A percentile compares a stretch with the other conserved stretches of the same genome.
Conservation (phyloP, 2,797 vertebrate genomes). For the Catamblyrhynchus diadema region DNA sequence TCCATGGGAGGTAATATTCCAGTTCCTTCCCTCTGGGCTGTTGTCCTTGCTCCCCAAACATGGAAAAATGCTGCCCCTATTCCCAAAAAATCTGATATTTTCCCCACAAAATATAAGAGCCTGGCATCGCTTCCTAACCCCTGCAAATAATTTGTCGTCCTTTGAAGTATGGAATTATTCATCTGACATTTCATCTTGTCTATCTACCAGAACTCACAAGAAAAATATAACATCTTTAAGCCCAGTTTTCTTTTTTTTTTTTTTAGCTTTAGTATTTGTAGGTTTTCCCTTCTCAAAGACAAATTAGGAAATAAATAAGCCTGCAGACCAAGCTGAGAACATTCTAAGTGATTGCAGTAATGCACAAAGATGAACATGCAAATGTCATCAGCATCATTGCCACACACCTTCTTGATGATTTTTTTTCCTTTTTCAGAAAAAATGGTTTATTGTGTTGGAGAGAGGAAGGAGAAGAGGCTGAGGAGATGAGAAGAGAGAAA, state of each 20-base stretch:
- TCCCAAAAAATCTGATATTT: neutral
- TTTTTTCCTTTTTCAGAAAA: neutral
- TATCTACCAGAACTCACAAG: neutral
- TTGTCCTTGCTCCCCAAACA: accelerated
- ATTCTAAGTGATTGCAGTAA: neutral
- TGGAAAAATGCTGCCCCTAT: accelerated
- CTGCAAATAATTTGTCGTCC: neutral
- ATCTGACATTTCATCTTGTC: neutral
- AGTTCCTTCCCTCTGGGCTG: too few relatives aligned
- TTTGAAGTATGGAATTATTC: neutral
- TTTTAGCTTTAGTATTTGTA: neutral
- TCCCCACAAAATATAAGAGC: neutral
- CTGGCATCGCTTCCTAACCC: accelerated
- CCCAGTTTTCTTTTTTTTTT: neutral
- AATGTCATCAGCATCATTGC: neutral
- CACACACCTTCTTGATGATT: neutral
- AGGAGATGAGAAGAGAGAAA: neutral
- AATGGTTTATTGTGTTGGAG: neutral
- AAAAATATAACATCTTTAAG: neutral
- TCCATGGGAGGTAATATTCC: accelerated
- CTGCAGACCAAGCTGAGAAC: neutral
- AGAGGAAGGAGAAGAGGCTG: neutral
- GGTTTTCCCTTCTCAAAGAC: neutral
- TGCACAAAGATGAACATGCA: neutral
- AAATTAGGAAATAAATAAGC: constrained; percentile 4